Evolutionary conservation across 2,888 invertebrate species (phyloP).

Genomic region (Falcaria lacertinaria): DNA sequence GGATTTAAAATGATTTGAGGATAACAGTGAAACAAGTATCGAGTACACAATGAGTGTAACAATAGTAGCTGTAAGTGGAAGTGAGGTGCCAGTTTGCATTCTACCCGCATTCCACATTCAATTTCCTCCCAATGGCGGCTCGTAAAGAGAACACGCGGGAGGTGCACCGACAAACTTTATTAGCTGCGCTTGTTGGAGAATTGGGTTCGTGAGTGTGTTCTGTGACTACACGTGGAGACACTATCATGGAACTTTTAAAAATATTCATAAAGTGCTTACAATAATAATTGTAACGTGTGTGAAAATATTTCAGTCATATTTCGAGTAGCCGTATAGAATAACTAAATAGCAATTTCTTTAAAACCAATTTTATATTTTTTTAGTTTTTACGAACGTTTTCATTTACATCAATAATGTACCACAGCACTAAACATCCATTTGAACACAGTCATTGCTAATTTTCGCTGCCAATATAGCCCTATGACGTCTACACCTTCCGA

Average conservation of each 20-base stretch:
- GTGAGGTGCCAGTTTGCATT: slow-evolving; percentile 44
- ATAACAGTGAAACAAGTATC: neutral
- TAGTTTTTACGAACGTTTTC: too few relatives aligned
- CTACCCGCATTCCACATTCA: slow-evolving; percentile 54
- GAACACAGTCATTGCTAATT: neutral
- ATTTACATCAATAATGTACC: neutral
- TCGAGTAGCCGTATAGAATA: too few relatives aligned
- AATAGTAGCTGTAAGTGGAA: neutral
- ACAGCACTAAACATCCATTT: neutral
- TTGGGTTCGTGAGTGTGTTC: slow-evolving; percentile 24
- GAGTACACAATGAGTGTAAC: too few relatives aligned
- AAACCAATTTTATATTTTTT: too few relatives aligned
- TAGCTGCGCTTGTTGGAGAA: slow-evolving; percentile 41
- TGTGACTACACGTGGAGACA: slow-evolving; percentile 3
- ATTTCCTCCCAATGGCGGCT: slow-evolving; percentile 45
- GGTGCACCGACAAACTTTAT: slow-evolving; percentile 43
- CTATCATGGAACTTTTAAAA: neutral
- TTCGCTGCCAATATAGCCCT: slow-evolving; percentile 16
- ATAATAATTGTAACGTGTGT: too few relatives aligned
- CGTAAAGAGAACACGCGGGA: slow-evolving; percentile 41
- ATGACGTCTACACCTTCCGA: slow-evolving; percentile 24
- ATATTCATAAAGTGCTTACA: too few relatives aligned
- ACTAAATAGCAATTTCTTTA: too few relatives aligned
- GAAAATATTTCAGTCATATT: too few relatives aligned
- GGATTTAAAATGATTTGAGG: too few relatives aligned